Evolutionary conservation across 2,888 invertebrate genomes (phyloP).

Genomic region (Temnothorax rugatulus): DNA sequence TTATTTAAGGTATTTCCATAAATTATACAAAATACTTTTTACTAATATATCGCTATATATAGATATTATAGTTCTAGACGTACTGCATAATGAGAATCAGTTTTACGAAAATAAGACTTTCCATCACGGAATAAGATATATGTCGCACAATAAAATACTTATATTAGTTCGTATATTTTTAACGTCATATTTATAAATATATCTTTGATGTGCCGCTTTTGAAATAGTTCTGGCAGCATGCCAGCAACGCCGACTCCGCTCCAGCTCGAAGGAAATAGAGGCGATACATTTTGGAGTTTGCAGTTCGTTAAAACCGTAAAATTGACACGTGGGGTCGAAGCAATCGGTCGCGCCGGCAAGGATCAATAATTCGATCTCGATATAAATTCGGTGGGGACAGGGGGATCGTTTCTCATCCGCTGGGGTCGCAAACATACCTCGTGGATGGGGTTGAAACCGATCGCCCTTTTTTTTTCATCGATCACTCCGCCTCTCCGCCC

Average conservation of each 20-base stretch:
- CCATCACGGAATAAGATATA: background rate
- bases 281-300: slow-evolving; percentile 61
- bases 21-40: background rate
- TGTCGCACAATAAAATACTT: slow-evolving; percentile 11
- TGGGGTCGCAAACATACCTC: slow-evolving; percentile 73
- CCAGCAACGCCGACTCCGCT: slow-evolving; percentile 59
- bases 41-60: background rate
- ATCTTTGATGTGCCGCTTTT: slow-evolving; percentile 42
- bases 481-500: slow-evolving; percentile 71
- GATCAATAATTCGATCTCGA: slow-evolving; percentile 85
- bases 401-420: slow-evolving; percentile 80
- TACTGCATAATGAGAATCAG: background rate
- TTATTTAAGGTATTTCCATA: background rate
- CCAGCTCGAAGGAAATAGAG: slow-evolving; percentile 52
- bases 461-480: slow-evolving; percentile 82
- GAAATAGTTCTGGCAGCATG: slow-evolving; percentile 48
- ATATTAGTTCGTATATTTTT: slow-evolving; percentile 13
- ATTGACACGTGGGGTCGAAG: slow-evolving; percentile 78
- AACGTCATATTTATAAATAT: slow-evolving; percentile 29
- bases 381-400: slow-evolving; percentile 81
- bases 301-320: slow-evolving; percentile 81
- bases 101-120: background rate
- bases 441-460: slow-evolving; percentile 82
- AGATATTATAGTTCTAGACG: background rate
- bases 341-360: slow-evolving; percentile 78